Evolutionary conservation across 2,888 invertebrate species (phyloP), one percentile per base, ranked within the genome.

Genomic region (Onchidella celtica): DNA sequence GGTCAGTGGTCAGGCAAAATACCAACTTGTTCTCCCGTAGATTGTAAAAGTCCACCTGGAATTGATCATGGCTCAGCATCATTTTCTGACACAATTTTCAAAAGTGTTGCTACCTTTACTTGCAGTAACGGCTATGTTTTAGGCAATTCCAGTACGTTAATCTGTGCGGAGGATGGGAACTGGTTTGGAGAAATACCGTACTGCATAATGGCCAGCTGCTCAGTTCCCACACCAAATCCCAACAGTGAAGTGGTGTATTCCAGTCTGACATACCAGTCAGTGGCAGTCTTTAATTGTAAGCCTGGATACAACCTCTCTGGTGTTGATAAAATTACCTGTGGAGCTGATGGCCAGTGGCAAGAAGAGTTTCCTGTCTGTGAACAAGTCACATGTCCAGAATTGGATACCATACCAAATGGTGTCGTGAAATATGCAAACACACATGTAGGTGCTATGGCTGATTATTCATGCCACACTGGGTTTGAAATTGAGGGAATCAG

Each of bases 401-500:
- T 75, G 14, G n/a, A 4, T 0, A 14, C 72, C 27, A 69, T 84
- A 9, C 32, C 55, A 3, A 47, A 84, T 55, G 86, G 87, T 0
- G 0, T 84, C 87, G 29, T 93, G 92, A 77, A 84, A 85, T 17
- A 57, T 65, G 27, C 81, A 83, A 14, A 69, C 83, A 32, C 79
- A 82, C 3, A 63, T 72, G 63, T 79, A 21, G 82, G 85, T 2
- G 66, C 72, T 24, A 73, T 61, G 6, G 84, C 90, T 11, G 85
- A 85, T 3, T 98, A 98, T 93, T 95, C 96, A 11, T 99, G 99
- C 92, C 96, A 97, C 21, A 95, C 96, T 78, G 97, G 97, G 0
- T 97, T 96, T 94, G 96, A 96, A 92, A 96, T 98, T 82, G 96
- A 97, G 0, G 99, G 99, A 0, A 94, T 97, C 0, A 96, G 96